phyloP scores from a whole-genome alignment of 2,113 vertebrate genomes.

The Neomonachus schauinslandi region DNA sequence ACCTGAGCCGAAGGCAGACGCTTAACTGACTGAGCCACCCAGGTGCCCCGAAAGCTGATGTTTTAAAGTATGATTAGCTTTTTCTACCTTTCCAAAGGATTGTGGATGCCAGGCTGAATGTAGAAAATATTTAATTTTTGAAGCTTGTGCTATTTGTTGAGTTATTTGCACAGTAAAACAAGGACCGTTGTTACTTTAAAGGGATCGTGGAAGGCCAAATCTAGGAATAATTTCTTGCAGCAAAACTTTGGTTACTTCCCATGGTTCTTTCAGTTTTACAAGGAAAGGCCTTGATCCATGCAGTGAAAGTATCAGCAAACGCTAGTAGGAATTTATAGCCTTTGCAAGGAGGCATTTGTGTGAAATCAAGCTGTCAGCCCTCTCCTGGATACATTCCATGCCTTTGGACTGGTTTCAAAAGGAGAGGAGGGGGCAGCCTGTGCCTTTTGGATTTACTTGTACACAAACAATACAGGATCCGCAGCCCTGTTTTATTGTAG shows the following conservation, averaged over 20 bases:
- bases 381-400: not conserved
- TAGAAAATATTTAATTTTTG: not conserved
- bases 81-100: not conserved
- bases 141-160: not conserved
- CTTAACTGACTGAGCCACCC: no score
- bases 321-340: not conserved
- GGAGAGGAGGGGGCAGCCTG: not conserved
- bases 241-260: not conserved
- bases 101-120: not conserved
- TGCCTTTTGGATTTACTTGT: not conserved
- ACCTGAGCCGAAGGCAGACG: no score
- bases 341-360: not conserved
- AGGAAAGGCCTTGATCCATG: not conserved
- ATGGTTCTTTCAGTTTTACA: not conserved
- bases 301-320: not conserved
- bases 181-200: not conserved
- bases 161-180: not conserved
- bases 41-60: not conserved
- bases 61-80: not conserved
- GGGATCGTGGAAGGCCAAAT: not conserved
- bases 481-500: not conserved
- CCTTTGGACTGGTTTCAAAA: not conserved
- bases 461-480: not conserved
- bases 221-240: not conserved
- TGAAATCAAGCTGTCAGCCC: not conserved